Base-by-base conservation (phyloP, 2,888 invertebrate species). In the Noctua comes region DNA sequence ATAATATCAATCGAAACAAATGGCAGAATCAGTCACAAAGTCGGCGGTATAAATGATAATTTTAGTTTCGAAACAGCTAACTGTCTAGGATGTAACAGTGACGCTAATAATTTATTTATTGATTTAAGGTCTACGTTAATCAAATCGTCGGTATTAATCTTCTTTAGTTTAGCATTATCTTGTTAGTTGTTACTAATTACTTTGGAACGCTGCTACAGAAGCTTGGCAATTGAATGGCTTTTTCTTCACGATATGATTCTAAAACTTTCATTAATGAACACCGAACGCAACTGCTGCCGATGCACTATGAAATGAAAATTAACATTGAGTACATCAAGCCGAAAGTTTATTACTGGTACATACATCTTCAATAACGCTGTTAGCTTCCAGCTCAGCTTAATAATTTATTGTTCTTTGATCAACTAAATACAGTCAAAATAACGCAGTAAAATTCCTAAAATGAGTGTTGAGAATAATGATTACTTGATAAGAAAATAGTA, bases 1-100 rank as follows among this genome's bases (percentile, higher is more conserved):
- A 80, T 88, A 90, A 89, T 88, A 85, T 87, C 89, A 89, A 84
- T 88, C 75, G 78, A 88, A 88, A 84, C 66, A 79, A 88, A 87
- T 85, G 73, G 84, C 84, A 81, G 81, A 87, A 88, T 88, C 88
- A 87, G 88, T 88, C 88, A 81, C 79, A 81, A 83, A 86, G 85
- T 86, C 85, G 73, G 81, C 70, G 79, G 71, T 80, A 57, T 70
- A 68, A 72, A 77, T 77, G 64, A 76, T 76, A 73, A 75, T 72
- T 81, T 79, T 72, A 64, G 62, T 59, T 66, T 51, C 66, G 27
- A 70, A 68, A 74, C 27, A 24, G 46, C 27, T 66, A 54, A 24
- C 27, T 27, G 11, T 76, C 54, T 69, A 68, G 21, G 11, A 40
- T 64, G 31, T 1, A 59, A 43, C 16, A 68, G 68, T 54, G 27